Percentiles rank a stretch among this genome's conserved stretches.
Conservation (phyloP, 2,888 invertebrate genomes). For the Limnephilus marmoratus region DNA sequence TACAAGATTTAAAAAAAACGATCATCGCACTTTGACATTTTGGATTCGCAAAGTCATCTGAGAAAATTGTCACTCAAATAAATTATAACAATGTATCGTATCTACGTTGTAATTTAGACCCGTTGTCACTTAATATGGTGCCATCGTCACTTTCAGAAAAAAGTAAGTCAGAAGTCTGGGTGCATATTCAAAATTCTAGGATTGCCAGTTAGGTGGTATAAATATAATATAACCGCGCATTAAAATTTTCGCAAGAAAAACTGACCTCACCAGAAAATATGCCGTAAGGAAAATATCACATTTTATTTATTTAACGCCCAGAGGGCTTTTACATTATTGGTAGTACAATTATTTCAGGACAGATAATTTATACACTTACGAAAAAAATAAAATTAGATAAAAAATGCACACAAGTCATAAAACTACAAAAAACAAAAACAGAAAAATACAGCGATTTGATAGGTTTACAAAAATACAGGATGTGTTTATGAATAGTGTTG, state of each 20-base stretch:
- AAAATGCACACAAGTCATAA: no score
- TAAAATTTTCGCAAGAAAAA: background rate
- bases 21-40: background rate
- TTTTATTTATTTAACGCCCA: no score
- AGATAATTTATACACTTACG: no score
- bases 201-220: background rate
- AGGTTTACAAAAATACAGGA: no score
- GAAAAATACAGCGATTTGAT: no score
- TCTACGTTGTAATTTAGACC: background rate
- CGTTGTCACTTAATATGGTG: background rate
- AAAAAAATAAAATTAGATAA: no score
- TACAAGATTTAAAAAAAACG: background rate
- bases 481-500: no score
- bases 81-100: background rate
- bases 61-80: background rate
- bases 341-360: no score
- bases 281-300: background rate
- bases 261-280: background rate
- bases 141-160: background rate
- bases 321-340: no score
- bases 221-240: background rate
- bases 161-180: background rate
- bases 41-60: background rate
- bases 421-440: no score
- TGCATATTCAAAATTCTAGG: background rate